A percentile compares a stretch with the other conserved stretches of the same genome.
Evolutionary conservation across 1,140 invertebrate genomes (phyloP).

Genomic region (Orchesella cincta): DNA sequence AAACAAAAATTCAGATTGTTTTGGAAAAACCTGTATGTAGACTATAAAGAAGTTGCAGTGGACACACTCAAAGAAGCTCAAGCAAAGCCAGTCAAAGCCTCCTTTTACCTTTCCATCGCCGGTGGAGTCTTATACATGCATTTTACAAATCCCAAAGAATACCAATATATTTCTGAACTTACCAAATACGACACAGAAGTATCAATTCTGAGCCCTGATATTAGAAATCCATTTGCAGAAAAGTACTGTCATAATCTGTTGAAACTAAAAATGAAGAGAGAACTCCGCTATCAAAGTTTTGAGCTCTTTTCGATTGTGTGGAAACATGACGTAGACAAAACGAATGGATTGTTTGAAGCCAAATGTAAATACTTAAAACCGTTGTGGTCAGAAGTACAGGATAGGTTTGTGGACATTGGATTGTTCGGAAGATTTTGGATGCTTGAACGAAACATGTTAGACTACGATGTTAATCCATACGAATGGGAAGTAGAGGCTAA

Average conservation of each 20-base stretch:
- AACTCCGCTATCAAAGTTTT: conserved; percentile 66
- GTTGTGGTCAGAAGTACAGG: conserved; percentile 59
- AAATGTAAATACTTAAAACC: conserved; percentile 72
- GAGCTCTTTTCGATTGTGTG: conserved; percentile 75
- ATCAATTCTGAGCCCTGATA: conserved; percentile 64
- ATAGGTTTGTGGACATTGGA: conserved; percentile 75
- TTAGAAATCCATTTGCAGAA: conserved; percentile 68
- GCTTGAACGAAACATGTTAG: conserved; percentile 68
- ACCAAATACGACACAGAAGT: conserved; percentile 65
- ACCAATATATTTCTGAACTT: conserved; percentile 64
- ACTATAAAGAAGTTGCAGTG: conserved; percentile 57
- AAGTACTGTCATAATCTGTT: conserved; percentile 67
- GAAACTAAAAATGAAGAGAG: conserved; percentile 66
- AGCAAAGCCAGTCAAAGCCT: conserved; percentile 54
- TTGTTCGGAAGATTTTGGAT: conserved; percentile 74
- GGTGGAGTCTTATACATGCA: conserved; percentile 49
- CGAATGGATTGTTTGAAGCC: conserved; percentile 69
- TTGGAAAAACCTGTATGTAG: conserved; percentile 53
- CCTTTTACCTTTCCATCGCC: conserved; percentile 31
- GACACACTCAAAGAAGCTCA: conserved; percentile 55
- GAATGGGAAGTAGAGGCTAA: conserved; percentile 58
- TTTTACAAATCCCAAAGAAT: conserved; percentile 66
- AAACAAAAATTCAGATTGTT: conserved; percentile 30
- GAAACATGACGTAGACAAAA: conserved; percentile 67
- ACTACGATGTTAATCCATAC: conserved; percentile 73